Conservation (phyloP, 2,888 invertebrate genomes). For the Yponomeuta sedellus region DNA sequence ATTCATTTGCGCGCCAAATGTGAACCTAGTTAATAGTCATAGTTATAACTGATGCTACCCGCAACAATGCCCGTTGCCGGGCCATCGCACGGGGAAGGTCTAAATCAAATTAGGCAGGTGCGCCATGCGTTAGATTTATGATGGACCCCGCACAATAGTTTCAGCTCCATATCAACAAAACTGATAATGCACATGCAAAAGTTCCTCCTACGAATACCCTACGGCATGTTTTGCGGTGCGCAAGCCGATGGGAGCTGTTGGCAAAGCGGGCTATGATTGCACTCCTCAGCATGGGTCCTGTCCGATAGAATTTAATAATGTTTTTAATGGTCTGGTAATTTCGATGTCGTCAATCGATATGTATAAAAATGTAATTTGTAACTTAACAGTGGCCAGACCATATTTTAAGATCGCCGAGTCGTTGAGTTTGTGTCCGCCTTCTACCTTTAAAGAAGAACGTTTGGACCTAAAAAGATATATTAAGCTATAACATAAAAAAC, state of each 20-base stretch:
- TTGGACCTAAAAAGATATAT: no score
- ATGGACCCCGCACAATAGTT: background rate
- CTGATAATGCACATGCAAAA: background rate
- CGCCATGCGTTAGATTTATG: slow-evolving; percentile 9
- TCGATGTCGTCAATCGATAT: background rate
- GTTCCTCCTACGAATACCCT: background rate
- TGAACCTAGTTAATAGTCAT: background rate
- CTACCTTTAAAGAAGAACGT: no score
- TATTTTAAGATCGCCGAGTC: no score
- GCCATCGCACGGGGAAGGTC: background rate
- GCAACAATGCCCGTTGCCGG: background rate
- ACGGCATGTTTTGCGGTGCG: background rate
- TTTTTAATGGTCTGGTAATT: background rate
- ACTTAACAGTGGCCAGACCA: no score
- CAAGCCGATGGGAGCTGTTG: background rate
- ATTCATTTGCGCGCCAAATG: background rate
- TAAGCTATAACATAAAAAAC: no score
- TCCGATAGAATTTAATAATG: background rate
- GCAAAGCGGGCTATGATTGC: background rate
- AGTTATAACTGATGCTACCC: background rate
- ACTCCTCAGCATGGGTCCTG: background rate
- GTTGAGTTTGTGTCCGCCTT: no score
- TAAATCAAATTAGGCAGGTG: slow-evolving; percentile 16
- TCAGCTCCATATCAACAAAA: background rate
- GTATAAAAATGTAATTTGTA: no score